Conservation (phyloP, 2,888 invertebrate species). For the Pachycephus smyrnensis region DNA sequence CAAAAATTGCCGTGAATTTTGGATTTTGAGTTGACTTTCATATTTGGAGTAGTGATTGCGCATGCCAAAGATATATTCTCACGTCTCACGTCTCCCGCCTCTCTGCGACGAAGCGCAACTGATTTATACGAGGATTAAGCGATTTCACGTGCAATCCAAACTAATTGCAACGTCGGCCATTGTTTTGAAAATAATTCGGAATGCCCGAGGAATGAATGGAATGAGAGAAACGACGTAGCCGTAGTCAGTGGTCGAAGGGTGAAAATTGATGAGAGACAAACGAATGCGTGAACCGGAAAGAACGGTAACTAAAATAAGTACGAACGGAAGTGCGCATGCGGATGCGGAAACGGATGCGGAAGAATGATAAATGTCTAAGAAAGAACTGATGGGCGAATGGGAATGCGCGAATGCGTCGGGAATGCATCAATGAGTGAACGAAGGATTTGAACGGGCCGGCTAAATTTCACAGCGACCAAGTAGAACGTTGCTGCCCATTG, state of each 20-base stretch:
- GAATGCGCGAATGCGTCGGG: background rate
- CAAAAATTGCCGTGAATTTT: constrained; percentile 52
- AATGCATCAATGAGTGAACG: background rate
- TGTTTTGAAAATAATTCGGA: background rate
- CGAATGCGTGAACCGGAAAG: background rate
- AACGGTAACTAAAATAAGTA: background rate
- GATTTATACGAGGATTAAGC: constrained; percentile 50
- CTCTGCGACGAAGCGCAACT: constrained; percentile 63
- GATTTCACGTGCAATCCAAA: constrained; percentile 22
- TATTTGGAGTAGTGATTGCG: constrained; percentile 67
- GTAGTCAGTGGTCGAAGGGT: background rate
- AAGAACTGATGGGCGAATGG: background rate
- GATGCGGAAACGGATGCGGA: background rate
- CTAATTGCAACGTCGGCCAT: background rate
- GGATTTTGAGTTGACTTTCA: constrained; percentile 62
- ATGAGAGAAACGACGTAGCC: background rate
- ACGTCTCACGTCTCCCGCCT: constrained; percentile 66
- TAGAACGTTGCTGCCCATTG: constrained; percentile 50
- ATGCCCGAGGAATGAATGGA: background rate
- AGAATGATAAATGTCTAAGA: background rate
- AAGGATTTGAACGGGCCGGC: constrained; percentile 38
- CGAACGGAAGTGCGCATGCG: background rate
- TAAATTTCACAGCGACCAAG: constrained; percentile 37
- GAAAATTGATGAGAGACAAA: background rate
- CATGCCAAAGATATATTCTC: constrained; percentile 60